Percentiles rank a stretch among this genome's conserved stretches.
Conservation (phyloP, 2,113 vertebrate species). For the Athene cunicularia region DNA sequence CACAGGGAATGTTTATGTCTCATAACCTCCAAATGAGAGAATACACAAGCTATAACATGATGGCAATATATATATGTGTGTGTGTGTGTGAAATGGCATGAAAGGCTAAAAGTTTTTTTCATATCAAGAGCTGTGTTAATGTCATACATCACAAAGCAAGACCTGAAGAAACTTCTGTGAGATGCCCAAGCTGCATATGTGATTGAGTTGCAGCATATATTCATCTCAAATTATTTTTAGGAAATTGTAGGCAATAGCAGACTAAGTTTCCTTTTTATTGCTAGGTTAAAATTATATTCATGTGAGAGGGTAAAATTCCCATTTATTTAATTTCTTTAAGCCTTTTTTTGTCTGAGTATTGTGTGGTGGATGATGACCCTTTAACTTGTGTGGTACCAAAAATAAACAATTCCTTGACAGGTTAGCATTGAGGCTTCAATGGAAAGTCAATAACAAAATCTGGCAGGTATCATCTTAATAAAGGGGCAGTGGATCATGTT, state of each 20-base stretch:
- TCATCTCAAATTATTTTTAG: not conserved
- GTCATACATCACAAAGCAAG: not conserved
- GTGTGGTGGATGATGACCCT: not conserved
- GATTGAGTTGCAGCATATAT: not conserved
- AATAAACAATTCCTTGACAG: not conserved
- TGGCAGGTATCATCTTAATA: not conserved
- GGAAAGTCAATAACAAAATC: not conserved
- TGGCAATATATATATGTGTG: no score
- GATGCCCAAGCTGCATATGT: not conserved
- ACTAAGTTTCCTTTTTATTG: not conserved
- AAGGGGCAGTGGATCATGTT: not conserved
- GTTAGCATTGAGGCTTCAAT: not conserved
- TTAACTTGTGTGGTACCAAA: not conserved
- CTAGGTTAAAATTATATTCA: not conserved
- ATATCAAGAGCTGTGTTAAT: not conserved
- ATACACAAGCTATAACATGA: not conserved
- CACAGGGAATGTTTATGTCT: conserved; percentile 21
- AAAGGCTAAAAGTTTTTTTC: not conserved
- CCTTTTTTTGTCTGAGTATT: not conserved
- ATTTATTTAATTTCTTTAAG: not conserved
- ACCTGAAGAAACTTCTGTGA: not conserved
- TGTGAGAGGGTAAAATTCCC: not conserved
- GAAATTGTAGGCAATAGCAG: not conserved
- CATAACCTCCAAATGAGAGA: not conserved
- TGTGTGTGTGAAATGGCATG: not conserved